Evolutionary conservation across 2,797 vertebrate genomes (phyloP).

Genomic region (Ptychadena robeensis): DNA sequence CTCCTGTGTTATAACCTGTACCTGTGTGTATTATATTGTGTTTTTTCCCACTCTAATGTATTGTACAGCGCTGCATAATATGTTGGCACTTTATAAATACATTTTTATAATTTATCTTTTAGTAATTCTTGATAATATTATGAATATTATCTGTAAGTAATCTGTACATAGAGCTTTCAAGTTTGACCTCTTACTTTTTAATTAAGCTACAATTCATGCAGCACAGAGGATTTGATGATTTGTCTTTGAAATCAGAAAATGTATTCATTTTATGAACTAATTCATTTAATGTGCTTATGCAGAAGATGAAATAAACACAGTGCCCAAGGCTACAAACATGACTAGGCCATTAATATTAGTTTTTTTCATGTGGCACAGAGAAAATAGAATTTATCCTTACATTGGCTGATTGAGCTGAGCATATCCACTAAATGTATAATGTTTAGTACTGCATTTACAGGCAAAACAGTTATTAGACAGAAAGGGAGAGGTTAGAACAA

Average conservation of each 20-base stretch:
- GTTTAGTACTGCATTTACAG: too few relatives aligned
- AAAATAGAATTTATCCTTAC: not conserved
- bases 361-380: not conserved
- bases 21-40: too few relatives aligned
- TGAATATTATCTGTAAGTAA: not conserved
- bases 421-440: not conserved
- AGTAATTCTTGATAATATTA: too few relatives aligned
- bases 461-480: too few relatives aligned
- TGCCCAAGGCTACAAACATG: conserved; percentile 4
- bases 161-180: not conserved
- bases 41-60: too few relatives aligned
- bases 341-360: not conserved
- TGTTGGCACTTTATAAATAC: too few relatives aligned
- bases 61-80: too few relatives aligned
- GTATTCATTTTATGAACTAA: conserved; percentile 36
- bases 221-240: conserved; percentile 9
- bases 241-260: conserved; percentile 33
- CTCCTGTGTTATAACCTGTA: too few relatives aligned
- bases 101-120: too few relatives aligned
- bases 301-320: conserved; percentile 28
- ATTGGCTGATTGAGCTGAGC: not conserved
- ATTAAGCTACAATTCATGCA: conserved; percentile 30
- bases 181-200: conserved; percentile 28
- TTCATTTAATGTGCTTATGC: conserved; percentile 31
- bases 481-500: too few relatives aligned